phyloP scores from a whole-genome alignment of 2,113 vertebrate genomes.

The Mus spicilegus region DNA sequence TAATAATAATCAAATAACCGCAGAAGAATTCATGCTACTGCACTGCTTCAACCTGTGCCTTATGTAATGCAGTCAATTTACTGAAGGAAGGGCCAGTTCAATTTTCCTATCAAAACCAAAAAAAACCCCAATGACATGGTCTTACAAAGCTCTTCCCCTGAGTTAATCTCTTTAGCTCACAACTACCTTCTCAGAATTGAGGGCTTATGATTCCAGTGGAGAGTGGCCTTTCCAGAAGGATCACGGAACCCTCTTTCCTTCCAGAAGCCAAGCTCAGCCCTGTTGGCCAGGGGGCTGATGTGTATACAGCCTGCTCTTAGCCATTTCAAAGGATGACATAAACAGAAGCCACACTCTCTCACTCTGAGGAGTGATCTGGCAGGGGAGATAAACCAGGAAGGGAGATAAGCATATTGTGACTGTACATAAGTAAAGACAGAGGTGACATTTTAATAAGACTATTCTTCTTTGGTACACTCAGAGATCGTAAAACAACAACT shows the following conservation, averaged over 20 bases:
- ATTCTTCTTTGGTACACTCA: conserved; percentile 9
- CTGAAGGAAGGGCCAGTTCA: not conserved
- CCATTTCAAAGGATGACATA: conserved; percentile 23
- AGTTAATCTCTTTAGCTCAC: conserved; percentile 64
- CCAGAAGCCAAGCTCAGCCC: not conserved
- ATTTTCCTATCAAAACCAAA: conserved; percentile 60
- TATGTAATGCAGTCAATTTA: conserved; percentile 5
- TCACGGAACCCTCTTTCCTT: not conserved
- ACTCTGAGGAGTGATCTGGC: not conserved
- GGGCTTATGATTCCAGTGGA: not conserved
- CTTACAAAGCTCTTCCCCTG: conserved; percentile 47
- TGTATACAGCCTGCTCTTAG: not conserved
- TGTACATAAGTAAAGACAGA: conserved; percentile 6
- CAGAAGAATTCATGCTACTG: conserved; percentile 32
- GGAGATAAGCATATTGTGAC: not conserved
- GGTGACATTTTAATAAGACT: not conserved
- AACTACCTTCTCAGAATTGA: conserved; percentile 19
- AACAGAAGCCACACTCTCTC: conserved; percentile 34
- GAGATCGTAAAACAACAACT: conserved; percentile 45
- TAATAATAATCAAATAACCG: conserved; percentile 63
- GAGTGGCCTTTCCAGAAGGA: conserved; percentile 51
- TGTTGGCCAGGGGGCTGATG: not conserved
- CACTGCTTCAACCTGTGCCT: conserved; percentile 33
- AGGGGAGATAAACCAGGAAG: not conserved
- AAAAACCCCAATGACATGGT: not conserved